Base-by-base conservation (phyloP, 2,113 vertebrate genomes). In the Actenoides hombroni region DNA sequence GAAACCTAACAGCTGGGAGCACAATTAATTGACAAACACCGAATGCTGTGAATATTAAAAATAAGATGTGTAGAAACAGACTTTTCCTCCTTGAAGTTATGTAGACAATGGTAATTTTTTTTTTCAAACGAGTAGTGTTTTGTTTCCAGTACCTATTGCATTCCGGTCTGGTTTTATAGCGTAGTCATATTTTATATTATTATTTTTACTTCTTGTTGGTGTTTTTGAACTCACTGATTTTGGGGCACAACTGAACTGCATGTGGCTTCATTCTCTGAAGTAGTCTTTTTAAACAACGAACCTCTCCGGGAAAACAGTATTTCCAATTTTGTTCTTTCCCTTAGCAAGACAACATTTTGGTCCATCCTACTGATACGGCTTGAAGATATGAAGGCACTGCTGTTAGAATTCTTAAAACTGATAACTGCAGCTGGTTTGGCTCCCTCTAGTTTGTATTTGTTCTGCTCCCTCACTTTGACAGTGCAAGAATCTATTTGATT, bases 1-100 rank as follows among this genome's bases (percentile, higher is more conserved):
- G 69, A 88, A 84, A 67, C 63, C 35, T 94, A 90, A 92, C 91
- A 97, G 46, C 91, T 92, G 92, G 54, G 49, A 96, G 77, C 15
- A 68, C 60, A 94, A 67, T 69, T 78, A 95, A 91, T 60, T 88
- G 44, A 65, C 61, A 94, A 92, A 84, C 74, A 88, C 37, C 37
- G 46, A 86, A 59, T 56, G 64, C 39, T 84, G 21, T 94, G 75
- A 92, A 88, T 78, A 95, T 71, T 91, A 68, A 92, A 89, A 76
- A 73, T 71, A 71, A 91, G 74, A 70, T 46, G 19, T 33, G 9
- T 17, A 94, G 63, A 91, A 96, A 84, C 6, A 59, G 13, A 63
- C 33, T 77, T 67, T 86, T 70, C 42, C 53, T 75, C 68, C 51
- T 69, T 77, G 37, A 28, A 60, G 39, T 13, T 35, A 61, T 4